phyloP scores from a whole-genome alignment of 2,888 invertebrate species.

The Ctenicera cuprea region DNA sequence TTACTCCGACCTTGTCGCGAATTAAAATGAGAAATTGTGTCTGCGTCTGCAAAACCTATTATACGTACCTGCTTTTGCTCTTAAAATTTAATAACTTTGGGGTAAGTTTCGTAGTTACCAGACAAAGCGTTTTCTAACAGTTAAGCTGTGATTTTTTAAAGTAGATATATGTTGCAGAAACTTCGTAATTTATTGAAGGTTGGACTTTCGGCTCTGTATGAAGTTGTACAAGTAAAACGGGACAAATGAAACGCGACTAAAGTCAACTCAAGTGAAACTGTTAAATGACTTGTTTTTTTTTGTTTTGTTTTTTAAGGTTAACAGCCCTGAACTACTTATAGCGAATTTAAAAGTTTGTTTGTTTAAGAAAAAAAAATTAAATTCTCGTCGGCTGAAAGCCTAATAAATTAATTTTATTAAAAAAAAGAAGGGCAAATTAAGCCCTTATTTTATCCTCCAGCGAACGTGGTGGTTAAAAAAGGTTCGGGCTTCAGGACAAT shows the following conservation, averaged over 20 bases:
- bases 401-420: too few species aligned
- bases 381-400: background rate
- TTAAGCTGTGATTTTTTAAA: too few species aligned
- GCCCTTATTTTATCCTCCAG: background rate
- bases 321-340: background rate
- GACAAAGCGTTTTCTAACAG: too few species aligned
- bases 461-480: background rate
- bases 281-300: conserved; percentile 4
- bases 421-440: background rate
- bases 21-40: conserved; percentile 8
- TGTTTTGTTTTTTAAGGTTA: background rate
- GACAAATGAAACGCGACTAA: background rate
- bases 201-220: too few species aligned
- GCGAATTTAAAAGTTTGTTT: background rate
- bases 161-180: too few species aligned
- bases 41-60: background rate
- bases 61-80: conserved; percentile 13
- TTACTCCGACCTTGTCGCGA: background rate
- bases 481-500: background rate
- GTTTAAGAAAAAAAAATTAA: background rate
- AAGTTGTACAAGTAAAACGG: background rate
- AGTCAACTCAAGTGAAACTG: background rate
- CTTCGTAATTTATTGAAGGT: too few species aligned
- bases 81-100: background rate
- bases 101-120: background rate